Base-by-base conservation (phyloP, 2,797 vertebrate genomes). In the Bradypodion pumilum region DNA sequence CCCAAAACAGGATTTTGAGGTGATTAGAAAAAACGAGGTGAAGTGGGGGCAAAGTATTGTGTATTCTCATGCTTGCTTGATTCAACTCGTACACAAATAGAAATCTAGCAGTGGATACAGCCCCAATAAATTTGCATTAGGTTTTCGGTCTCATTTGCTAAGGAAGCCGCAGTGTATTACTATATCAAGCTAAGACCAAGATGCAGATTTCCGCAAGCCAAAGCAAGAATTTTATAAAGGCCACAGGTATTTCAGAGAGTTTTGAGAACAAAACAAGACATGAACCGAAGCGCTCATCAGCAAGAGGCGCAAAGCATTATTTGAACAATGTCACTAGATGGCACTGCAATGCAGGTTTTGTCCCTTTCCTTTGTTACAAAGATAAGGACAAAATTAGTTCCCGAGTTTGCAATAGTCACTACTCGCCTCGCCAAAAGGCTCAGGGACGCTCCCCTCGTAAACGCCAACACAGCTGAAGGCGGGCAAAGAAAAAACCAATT, bases 321-420 rank as follows among this genome's bases (percentile, higher is more conserved):
- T 59, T 27, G 23, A 32, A 29, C 40, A 25, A 52, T 2, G 15
- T 70, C 93, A 46, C 90, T 90, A 94, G 91, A 87, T 89, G 93
- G 92, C 93, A 90, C 89, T 84, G 90, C 66, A 90, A 4, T 40
- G 6, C 35, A 79, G 7, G 0, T 66, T 0, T 52, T 49, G 52
- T 42, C 1, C 16, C 5, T 19, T 21, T 19, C 60, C 19, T 19
- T n/a, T 49, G 12, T 3, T 32, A 63, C 7, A 16, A 78, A 29
- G 13, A 12, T 60, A 78, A 60, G 21, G 10, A 35, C 42, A 69
- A 69, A 66, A 52, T 21, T n/a, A 5, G 19, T 69, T 44, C 27
- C 1, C 21, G 44, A 73, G 56, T 40, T 56, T 29, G 52, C 8
- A 44, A 29, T n/a, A 32, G 23, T 60, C 77, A 60, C 62, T 16